Evolutionary conservation across 2,113 vertebrate genomes (phyloP).

Genomic region (Amblyopsis rosae): DNA sequence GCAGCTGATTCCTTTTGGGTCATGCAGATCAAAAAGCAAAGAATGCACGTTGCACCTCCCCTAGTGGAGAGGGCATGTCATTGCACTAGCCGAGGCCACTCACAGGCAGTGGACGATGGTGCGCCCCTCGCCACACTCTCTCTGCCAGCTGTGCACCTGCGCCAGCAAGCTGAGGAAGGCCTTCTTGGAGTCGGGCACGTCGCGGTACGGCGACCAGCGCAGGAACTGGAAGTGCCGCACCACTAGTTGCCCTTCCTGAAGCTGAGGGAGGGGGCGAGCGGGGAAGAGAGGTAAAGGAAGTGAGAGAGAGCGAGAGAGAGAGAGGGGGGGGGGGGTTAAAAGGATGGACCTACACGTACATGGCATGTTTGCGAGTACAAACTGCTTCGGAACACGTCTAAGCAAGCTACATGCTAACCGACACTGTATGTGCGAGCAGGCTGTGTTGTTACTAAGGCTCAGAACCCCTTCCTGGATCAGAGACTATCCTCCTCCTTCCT

Average conservation of each 20-base stretch:
- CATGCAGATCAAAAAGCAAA: too few relatives aligned
- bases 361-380: too few relatives aligned
- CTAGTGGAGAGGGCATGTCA: neutral
- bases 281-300: neutral
- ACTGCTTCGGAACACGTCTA: too few relatives aligned
- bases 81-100: conserved; percentile 62
- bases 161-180: conserved; percentile 91
- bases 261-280: conserved; percentile 55
- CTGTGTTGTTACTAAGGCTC: conserved; percentile 17
- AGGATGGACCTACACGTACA: too few relatives aligned
- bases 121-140: conserved; percentile 89
- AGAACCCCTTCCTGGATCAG: conserved; percentile 52
- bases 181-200: conserved; percentile 91
- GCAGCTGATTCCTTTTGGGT: too few relatives aligned
- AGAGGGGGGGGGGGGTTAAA: conserved; percentile 56
- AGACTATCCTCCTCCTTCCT: conserved; percentile 55
- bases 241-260: conserved; percentile 93
- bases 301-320: neutral
- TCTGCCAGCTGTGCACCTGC: conserved; percentile 94
- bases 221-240: conserved; percentile 96
- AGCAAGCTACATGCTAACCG: too few relatives aligned
- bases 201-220: conserved; percentile 92
- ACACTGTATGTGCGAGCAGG: neutral
- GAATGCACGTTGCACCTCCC: neutral
- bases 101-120: conserved; percentile 93